Conservation (phyloP, 2,888 invertebrate genomes). For the Apoda limacodes region DNA sequence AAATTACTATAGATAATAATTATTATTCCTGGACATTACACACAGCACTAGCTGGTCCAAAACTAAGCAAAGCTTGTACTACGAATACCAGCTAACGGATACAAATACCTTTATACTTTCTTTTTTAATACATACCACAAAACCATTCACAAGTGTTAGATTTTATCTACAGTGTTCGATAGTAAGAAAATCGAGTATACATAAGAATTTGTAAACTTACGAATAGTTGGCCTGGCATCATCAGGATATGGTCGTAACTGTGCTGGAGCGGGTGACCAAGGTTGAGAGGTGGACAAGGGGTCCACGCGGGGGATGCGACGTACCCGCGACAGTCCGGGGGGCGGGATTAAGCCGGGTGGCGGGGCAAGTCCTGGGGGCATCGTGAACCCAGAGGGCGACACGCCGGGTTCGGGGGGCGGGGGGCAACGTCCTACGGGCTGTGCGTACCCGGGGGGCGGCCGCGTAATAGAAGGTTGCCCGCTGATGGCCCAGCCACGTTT, state of each 20-base stretch:
- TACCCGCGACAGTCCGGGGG: constrained; percentile 10
- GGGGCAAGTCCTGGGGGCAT: constrained; percentile 5
- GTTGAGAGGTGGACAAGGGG: constrained; percentile 17
- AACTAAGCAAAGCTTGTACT: too few relatives aligned
- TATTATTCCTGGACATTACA: too few relatives aligned
- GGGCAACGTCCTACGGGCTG: constrained; percentile 7
- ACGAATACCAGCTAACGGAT: too few relatives aligned
- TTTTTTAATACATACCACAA: too few relatives aligned
- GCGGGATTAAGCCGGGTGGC: constrained; percentile 9
- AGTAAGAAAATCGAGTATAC: too few relatives aligned
- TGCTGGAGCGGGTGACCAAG: constrained; percentile 14
- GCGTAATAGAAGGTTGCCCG: constrained; percentile 15
- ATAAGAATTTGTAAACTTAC: too few relatives aligned
- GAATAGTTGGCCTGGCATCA: constrained; percentile 46
- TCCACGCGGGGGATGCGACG: constrained; percentile 14
- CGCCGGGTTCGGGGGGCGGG: constrained; percentile 10
- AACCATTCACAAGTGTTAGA: too few relatives aligned
- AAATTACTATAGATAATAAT: too few relatives aligned
- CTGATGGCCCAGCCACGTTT: constrained; percentile 41
- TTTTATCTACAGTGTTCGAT: too few relatives aligned
- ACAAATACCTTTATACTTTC: too few relatives aligned
- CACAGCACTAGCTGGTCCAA: too few relatives aligned
- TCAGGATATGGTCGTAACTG: constrained; percentile 25
- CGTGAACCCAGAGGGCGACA: constrained; percentile 1
- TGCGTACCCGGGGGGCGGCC: constrained; percentile 12